Percentiles rank a stretch among this genome's conserved stretches.
phyloP scores from a whole-genome alignment of 1,140 invertebrate species.

The Penaeus vannamei region DNA sequence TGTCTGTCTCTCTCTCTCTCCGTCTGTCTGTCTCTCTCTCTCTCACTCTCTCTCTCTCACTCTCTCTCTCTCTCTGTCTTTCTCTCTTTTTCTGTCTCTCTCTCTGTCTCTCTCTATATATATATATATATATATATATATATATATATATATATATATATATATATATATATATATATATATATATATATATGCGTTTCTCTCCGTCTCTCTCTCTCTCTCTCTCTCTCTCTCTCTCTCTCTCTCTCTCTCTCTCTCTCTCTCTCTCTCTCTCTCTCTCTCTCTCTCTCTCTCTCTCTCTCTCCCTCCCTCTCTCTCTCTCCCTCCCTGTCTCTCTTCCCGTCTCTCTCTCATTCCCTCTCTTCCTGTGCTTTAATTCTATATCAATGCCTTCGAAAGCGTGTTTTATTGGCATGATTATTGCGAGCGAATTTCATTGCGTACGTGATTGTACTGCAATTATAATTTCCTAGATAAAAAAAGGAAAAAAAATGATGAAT shows the following conservation, averaged over 20 bases:
- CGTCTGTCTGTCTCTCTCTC: not conserved
- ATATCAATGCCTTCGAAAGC: not conserved
- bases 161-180: too few species aligned
- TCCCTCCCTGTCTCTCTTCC: conserved; percentile 8
- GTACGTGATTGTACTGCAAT: too few species aligned
- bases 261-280: conserved; percentile 24
- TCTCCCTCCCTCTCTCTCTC: conserved; percentile 32
- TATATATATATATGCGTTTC: not conserved
- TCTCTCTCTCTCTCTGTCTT: not conserved
- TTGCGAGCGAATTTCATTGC: too few species aligned
- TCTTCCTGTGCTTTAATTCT: not conserved
- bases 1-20: not conserved
- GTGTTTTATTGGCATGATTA: not conserved
- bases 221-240: conserved; percentile 26
- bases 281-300: conserved; percentile 40
- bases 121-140: too few species aligned
- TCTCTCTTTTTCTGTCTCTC: conserved; percentile 22
- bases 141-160: too few species aligned
- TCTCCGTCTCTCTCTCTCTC: not conserved
- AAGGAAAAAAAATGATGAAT: too few species aligned
- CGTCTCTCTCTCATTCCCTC: not conserved
- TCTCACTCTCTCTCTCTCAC: not conserved
- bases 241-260: not conserved
- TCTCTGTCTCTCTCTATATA: not conserved
- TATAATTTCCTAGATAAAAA: too few species aligned